These are phyloP conservation scores for Danio kyathit DNA, from an alignment of 2,797 vertebrate species.

Conservation along the genomic window DNA sequence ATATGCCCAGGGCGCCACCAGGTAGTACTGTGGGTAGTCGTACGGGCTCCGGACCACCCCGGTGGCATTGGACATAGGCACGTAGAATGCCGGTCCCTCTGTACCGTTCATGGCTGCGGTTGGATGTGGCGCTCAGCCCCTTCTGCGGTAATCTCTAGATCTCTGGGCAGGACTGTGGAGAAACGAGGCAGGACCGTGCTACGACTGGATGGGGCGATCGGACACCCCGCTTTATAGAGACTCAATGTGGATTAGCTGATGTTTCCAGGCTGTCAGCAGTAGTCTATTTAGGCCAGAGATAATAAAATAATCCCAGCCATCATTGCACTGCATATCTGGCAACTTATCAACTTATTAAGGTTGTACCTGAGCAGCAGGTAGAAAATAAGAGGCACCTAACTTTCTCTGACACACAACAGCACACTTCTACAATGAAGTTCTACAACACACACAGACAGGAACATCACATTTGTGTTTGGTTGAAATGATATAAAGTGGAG, in stretches of 20 bases:
- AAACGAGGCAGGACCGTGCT: conserved; percentile 72
- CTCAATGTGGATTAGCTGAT: conserved; percentile 77
- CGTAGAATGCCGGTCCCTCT: conserved; percentile 92
- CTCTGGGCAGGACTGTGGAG: conserved; percentile 67
- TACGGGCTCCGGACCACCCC: conserved; percentile 93
- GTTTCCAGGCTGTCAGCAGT: conserved; percentile 83
- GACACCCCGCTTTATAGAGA: conserved; percentile 77
- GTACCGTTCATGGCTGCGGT: conserved; percentile 94
- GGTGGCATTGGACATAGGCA: conserved; percentile 91
- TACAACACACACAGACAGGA: too few relatives aligned
- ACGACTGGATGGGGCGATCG: conserved; percentile 69
- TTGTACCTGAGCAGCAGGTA: conserved; percentile 78
- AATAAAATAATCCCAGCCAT: conserved; percentile 82
- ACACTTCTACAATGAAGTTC: background rate
- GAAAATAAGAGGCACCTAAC: background rate
- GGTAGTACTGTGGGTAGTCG: conserved; percentile 95
- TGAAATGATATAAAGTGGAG: background rate
- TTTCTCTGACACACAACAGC: background rate
- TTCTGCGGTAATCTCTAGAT: conserved; percentile 73
- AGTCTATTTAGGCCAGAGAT: conserved; percentile 84
- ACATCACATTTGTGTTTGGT: background rate
- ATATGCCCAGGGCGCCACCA: conserved; percentile 90
- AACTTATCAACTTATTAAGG: conserved; percentile 87
- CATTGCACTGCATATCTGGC: conserved; percentile 82
- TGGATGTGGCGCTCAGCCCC: conserved; percentile 84